phyloP scores from a whole-genome alignment of 64 coral and sea anemone genomes.

The Actinia equina region DNA sequence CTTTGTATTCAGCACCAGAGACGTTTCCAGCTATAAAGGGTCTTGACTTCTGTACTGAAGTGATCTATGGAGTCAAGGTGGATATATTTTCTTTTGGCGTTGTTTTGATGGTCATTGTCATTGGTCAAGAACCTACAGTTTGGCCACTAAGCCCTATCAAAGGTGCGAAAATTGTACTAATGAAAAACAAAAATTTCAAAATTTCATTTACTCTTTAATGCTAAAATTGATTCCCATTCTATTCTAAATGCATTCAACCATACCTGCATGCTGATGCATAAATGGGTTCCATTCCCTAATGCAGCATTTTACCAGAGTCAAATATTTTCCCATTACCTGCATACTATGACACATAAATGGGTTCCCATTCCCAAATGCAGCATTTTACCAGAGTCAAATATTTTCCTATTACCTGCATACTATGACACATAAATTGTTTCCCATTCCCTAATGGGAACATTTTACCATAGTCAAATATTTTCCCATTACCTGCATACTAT shows the following conservation, averaged over 20 bases:
- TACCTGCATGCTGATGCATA: not conserved
- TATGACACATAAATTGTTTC: too few relatives aligned
- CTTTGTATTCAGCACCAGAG: constrained; percentile 74
- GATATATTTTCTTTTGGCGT: constrained; percentile 92
- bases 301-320: not conserved
- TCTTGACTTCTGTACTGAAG: constrained; percentile 2
- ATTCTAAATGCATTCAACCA: not conserved
- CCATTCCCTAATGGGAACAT: not conserved
- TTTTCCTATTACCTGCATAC: too few relatives aligned
- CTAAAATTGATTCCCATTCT: not conserved
- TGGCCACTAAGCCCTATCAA: constrained; percentile 66
- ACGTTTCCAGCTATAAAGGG: constrained; percentile 59
- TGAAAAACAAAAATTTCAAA: not conserved
- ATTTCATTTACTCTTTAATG: not conserved
- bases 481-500: too few relatives aligned
- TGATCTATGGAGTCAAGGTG: constrained; percentile 70
- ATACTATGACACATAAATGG: too few relatives aligned
- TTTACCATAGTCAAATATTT: too few relatives aligned
- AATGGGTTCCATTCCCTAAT: not conserved
- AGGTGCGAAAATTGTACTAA: constrained; percentile 29
- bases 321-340: not conserved
- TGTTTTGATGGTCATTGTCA: constrained; percentile 64
- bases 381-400: too few relatives aligned
- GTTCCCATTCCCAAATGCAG: not conserved
- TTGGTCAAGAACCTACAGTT: constrained; percentile 73